A percentile compares a stretch with the other conserved stretches of the same genome.
phyloP scores from a whole-genome alignment of 2,113 vertebrate genomes.

The Callithrix jacchus region DNA sequence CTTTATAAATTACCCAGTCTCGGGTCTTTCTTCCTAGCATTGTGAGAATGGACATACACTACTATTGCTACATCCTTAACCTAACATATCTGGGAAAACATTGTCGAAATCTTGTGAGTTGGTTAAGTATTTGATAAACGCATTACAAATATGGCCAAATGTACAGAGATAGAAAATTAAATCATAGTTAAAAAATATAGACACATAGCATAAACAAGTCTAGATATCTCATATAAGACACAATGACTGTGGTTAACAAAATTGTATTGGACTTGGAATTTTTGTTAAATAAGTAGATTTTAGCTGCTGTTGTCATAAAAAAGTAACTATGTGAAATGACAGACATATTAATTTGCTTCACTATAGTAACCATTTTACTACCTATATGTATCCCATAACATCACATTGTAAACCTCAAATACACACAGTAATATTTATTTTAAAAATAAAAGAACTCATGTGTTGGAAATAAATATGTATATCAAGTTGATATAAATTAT shows the following conservation, averaged over 20 bases:
- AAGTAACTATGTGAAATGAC: not conserved
- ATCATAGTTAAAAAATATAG: not conserved
- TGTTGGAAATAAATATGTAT: not conserved
- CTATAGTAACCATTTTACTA: not conserved
- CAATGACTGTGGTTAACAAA: not conserved
- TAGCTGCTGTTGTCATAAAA: not conserved
- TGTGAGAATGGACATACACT: not conserved
- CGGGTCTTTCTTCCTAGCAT: no score
- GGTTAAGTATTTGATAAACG: constrained; percentile 2
- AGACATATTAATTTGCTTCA: not conserved
- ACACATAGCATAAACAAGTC: not conserved
- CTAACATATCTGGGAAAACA: not conserved
- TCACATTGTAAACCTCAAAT: not conserved
- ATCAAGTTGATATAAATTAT: not conserved
- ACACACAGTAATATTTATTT: not conserved
- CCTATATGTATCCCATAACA: not conserved
- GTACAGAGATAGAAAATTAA: not conserved
- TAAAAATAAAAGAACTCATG: not conserved
- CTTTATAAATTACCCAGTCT: no score
- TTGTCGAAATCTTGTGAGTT: constrained; percentile 16
- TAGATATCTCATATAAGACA: no score
- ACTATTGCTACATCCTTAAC: not conserved
- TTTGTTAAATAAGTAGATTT: not conserved
- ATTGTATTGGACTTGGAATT: no score
- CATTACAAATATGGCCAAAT: not conserved